phyloP scores from a whole-genome alignment of 2,888 invertebrate species.

The Lithosia quadra region DNA sequence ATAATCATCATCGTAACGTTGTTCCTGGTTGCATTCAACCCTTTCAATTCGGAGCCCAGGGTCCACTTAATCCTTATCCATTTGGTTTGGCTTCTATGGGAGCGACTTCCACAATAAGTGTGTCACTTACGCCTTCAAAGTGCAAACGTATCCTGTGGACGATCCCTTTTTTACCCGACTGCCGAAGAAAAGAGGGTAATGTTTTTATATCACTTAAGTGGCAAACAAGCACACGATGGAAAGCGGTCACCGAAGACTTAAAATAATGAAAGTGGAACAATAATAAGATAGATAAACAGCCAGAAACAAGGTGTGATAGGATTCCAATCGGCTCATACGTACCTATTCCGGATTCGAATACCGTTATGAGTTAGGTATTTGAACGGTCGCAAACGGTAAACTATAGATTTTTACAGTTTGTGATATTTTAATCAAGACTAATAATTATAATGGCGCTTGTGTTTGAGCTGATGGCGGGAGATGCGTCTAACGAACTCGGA shows the following conservation, averaged over 20 bases:
- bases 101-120: too few relatives aligned
- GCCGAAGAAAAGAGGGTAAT: too few relatives aligned
- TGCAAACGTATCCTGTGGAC: too few relatives aligned
- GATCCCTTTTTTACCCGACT: too few relatives aligned
- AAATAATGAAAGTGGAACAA: background rate
- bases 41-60: too few relatives aligned
- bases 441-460: slow-evolving; percentile 2
- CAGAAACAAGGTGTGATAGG: background rate
- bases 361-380: slow-evolving; percentile 12
- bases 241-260: background rate
- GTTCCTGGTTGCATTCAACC: too few relatives aligned
- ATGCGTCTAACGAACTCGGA: background rate
- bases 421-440: background rate
- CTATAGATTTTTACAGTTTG: slow-evolving; percentile 2
- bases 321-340: background rate
- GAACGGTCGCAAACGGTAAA: slow-evolving; percentile 4
- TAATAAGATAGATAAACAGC: background rate
- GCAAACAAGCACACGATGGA: too few relatives aligned
- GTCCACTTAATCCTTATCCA: too few relatives aligned
- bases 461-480: background rate
- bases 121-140: too few relatives aligned
- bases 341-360: background rate
- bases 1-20: too few relatives aligned
- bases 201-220: too few relatives aligned
- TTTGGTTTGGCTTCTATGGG: too few relatives aligned